Percentiles rank a stretch among this genome's conserved stretches.
phyloP scores from a whole-genome alignment of 1,140 invertebrate species.

The Aphidius gifuensis region DNA sequence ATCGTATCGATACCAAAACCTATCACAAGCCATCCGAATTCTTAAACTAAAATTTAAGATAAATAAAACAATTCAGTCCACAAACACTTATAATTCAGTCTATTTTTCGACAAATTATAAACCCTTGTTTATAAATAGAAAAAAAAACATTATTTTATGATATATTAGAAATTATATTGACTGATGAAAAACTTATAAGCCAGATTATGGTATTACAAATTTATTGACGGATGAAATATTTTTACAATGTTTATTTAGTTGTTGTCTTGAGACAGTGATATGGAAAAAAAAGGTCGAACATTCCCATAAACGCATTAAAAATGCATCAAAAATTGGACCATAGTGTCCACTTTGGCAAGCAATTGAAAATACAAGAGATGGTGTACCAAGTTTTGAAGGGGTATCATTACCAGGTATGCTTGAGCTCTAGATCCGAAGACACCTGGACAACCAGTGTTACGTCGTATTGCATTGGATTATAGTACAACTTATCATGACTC shows the following conservation, averaged over 20 bases:
- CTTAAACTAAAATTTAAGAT: too few species aligned
- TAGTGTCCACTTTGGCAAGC: slow-evolving; percentile 86
- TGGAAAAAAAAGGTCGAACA: slow-evolving; percentile 74
- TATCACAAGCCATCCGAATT: too few species aligned
- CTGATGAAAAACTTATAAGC: slow-evolving; percentile 74
- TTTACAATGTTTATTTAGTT: slow-evolving; percentile 83
- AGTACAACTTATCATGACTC: slow-evolving; percentile 44
- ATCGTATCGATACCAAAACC: too few species aligned
- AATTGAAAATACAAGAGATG: slow-evolving; percentile 58
- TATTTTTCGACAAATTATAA: too few species aligned
- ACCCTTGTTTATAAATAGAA: too few species aligned
- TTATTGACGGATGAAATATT: slow-evolving; percentile 57
- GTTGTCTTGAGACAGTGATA: slow-evolving; percentile 90
- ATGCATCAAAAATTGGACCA: slow-evolving; percentile 90
- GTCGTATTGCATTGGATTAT: slow-evolving; percentile 46
- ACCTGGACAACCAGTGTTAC: slow-evolving; percentile 44
- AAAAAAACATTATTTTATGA: slow-evolving; percentile 22
- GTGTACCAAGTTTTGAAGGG: slow-evolving; percentile 66
- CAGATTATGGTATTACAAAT: slow-evolving; percentile 67
- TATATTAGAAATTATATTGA: slow-evolving; percentile 77
- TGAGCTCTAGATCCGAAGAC: slow-evolving; percentile 46
- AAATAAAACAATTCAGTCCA: too few species aligned
- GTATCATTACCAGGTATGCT: slow-evolving; percentile 59
- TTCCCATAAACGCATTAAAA: slow-evolving; percentile 85
- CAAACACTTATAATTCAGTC: too few species aligned